Conservation (phyloP, 1,140 invertebrate species). For the Aphelinus atriplicis region DNA sequence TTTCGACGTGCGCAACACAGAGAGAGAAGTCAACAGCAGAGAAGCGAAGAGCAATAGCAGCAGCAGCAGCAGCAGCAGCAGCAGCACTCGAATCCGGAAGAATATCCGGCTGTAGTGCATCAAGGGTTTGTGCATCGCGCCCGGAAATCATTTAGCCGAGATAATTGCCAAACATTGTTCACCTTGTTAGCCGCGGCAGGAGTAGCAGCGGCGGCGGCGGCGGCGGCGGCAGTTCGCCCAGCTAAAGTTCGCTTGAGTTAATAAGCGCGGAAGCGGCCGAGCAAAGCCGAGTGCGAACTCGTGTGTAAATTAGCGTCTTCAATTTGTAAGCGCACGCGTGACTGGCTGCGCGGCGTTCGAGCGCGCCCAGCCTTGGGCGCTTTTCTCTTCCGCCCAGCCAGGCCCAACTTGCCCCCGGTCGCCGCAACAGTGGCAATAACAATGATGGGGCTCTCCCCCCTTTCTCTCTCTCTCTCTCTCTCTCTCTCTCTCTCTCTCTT, state of each 20-base stretch:
- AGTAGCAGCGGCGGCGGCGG: conserved; percentile 5
- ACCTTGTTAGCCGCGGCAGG: conserved; percentile 60
- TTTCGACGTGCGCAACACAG: not conserved
- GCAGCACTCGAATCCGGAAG: conserved; percentile 32
- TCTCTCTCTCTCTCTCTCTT: conserved; percentile 11
- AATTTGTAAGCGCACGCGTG: conserved; percentile 62
- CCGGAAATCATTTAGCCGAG: conserved; percentile 63
- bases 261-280: conserved; percentile 56
- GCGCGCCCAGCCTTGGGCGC: not conserved
- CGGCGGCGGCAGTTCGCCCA: conserved; percentile 22
- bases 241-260: conserved; percentile 59
- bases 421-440: conserved; percentile 13
- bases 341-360: conserved; percentile 46
- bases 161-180: conserved; percentile 68
- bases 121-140: conserved; percentile 15
- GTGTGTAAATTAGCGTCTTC: conserved; percentile 65
- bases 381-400: not conserved
- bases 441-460: conserved; percentile 7
- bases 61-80: conserved; percentile 16
- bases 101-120: not conserved
- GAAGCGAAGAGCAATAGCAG: conserved; percentile 28
- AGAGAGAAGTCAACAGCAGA: not conserved
- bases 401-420: too few relatives aligned
- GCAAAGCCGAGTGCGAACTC: conserved; percentile 50
- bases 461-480: conserved; percentile 9